A percentile compares a stretch with the other conserved stretches of the same genome.
Conservation (phyloP, 2,888 invertebrate genomes). For the Microctonus hyperodae region DNA sequence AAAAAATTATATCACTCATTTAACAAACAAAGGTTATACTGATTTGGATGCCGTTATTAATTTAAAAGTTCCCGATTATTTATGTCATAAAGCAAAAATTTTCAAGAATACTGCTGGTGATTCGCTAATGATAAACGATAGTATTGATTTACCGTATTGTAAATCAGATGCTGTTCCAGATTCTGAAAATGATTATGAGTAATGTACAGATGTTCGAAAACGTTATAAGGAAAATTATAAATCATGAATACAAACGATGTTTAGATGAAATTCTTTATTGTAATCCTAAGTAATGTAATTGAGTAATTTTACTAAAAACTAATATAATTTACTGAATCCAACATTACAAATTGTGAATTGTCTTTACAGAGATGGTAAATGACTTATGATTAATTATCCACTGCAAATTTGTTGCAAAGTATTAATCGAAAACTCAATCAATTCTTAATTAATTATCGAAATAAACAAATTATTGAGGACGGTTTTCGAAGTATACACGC, state of each 20-base stretch:
- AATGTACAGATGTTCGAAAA: too few species aligned
- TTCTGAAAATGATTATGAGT: too few species aligned
- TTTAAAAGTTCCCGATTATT: constrained; percentile 43
- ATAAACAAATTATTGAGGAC: background rate
- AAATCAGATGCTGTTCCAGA: too few species aligned
- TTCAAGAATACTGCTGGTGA: background rate
- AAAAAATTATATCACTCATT: constrained; percentile 36
- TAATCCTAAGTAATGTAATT: constrained; percentile 10
- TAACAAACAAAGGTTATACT: constrained; percentile 32
- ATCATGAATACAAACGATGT: background rate
- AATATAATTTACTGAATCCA: constrained; percentile 26
- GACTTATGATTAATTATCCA: background rate
- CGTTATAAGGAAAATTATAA: too few species aligned
- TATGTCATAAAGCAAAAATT: constrained; percentile 41
- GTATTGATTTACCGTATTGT: too few species aligned
- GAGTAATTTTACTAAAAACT: constrained; percentile 23
- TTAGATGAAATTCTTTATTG: constrained; percentile 16
- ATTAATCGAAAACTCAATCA: constrained; percentile 1
- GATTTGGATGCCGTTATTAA: constrained; percentile 40
- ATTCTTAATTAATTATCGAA: background rate
- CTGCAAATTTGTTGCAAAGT: background rate
- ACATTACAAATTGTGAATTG: constrained; percentile 1
- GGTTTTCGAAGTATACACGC: constrained; percentile 13
- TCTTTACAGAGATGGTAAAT: background rate
- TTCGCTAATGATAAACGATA: too few species aligned